phyloP scores from a whole-genome alignment of 2,888 invertebrate species.

The Sinodicranocentrus sp. region DNA sequence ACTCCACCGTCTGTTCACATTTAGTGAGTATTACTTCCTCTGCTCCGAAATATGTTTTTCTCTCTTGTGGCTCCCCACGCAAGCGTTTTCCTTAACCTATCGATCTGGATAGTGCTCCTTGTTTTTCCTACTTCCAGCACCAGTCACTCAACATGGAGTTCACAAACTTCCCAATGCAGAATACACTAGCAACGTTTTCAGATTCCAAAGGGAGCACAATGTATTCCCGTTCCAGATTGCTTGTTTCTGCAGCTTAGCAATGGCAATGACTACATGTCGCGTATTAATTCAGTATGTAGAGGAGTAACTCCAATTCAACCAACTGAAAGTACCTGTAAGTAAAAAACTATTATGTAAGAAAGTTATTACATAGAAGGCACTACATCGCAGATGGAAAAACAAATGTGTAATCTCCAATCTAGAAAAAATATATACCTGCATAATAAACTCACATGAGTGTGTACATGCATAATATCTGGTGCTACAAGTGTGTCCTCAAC shows the following conservation, averaged over 20 bases:
- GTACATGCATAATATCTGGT: not conserved
- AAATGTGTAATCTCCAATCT: not conserved
- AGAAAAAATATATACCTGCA: not conserved
- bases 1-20: no score
- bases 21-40: not conserved
- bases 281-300: no score
- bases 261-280: not conserved
- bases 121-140: conserved; percentile 12
- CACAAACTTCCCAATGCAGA: not conserved
- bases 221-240: conserved; percentile 7
- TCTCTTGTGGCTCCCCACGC: conserved; percentile 8
- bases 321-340: conserved; percentile 21
- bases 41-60: not conserved
- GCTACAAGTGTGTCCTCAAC: conserved; percentile 42
- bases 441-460: conserved; percentile 9
- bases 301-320: not conserved
- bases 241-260: not conserved
- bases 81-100: conserved; percentile 45
- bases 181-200: not conserved
- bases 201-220: not conserved
- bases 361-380: not conserved
- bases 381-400: not conserved
- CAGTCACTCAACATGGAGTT: not conserved
- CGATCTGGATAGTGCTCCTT: conserved; percentile 41
- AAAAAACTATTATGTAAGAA: conserved; percentile 14